These are phyloP conservation scores for Aulostomus chinensis DNA, from an alignment of 2,797 vertebrate genomes.

Conservation along the genomic window DNA sequence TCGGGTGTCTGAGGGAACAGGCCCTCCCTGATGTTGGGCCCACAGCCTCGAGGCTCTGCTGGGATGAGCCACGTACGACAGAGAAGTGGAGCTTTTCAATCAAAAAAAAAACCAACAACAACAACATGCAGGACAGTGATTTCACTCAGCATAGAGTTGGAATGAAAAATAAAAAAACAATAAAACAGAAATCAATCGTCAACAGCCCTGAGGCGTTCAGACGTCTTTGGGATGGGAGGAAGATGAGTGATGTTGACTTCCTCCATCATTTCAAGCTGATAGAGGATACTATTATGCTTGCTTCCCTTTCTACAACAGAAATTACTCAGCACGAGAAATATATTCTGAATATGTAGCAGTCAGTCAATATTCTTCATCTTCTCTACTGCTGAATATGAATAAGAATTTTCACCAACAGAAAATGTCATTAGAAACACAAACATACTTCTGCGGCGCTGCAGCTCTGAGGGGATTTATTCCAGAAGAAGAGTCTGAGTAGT, in stretches of 20 bases:
- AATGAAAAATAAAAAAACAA: slow-evolving; percentile 75
- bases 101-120: slow-evolving; percentile 38
- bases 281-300: slow-evolving; percentile 26
- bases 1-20: slow-evolving; percentile 62
- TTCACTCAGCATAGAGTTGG: slow-evolving; percentile 48
- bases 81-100: slow-evolving; percentile 69
- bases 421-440: slow-evolving; percentile 25
- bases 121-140: slow-evolving; percentile 64
- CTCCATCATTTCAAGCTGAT: slow-evolving; percentile 49
- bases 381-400: slow-evolving; percentile 21
- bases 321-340: slow-evolving; percentile 11
- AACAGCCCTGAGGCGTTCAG: slow-evolving; percentile 53
- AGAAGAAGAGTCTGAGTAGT: slow-evolving; percentile 30
- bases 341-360: no score
- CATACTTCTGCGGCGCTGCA: slow-evolving; percentile 26
- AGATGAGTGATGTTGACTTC: slow-evolving; percentile 53
- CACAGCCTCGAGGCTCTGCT: slow-evolving; percentile 48
- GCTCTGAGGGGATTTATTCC: slow-evolving; percentile 28
- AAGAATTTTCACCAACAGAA: slow-evolving; percentile 17
- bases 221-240: slow-evolving; percentile 57
- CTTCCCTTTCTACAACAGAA: slow-evolving; percentile 1
- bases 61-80: slow-evolving; percentile 44
- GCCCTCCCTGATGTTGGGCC: slow-evolving; percentile 52
- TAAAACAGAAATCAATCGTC: slow-evolving; percentile 74
- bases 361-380: no score